Percentiles rank a stretch among this genome's conserved stretches.
Conservation (phyloP, 2,888 invertebrate genomes). For the Buathra laborator region DNA sequence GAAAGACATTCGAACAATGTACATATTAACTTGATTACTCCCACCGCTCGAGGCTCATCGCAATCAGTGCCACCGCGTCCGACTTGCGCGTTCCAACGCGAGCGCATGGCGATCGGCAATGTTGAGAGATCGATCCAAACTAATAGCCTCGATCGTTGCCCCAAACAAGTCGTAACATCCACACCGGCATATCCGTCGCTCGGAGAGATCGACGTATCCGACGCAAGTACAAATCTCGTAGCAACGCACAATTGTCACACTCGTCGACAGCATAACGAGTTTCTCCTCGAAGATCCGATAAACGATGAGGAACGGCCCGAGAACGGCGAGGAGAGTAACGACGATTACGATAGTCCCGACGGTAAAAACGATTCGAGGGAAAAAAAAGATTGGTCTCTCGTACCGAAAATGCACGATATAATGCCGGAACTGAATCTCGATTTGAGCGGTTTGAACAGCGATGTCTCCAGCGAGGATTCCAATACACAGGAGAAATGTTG, state of each 20-base stretch:
- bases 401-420: slow-evolving; percentile 71
- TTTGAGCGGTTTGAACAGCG: slow-evolving; percentile 81
- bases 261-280: slow-evolving; percentile 53
- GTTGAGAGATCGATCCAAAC: slow-evolving; percentile 53
- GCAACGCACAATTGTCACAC: slow-evolving; percentile 63
- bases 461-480: slow-evolving; percentile 76
- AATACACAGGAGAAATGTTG: slow-evolving; percentile 86
- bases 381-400: slow-evolving; percentile 44
- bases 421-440: slow-evolving; percentile 83
- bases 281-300: neutral
- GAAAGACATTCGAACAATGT: slow-evolving; percentile 50
- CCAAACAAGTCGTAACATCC: slow-evolving; percentile 32
- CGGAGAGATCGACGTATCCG: slow-evolving; percentile 37
- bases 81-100: slow-evolving; percentile 39
- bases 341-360: slow-evolving; percentile 60
- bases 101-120: slow-evolving; percentile 17
- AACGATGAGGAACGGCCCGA: slow-evolving; percentile 29
- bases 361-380: slow-evolving; percentile 46
- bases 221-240: slow-evolving; percentile 39
- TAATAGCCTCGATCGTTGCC: slow-evolving; percentile 62
- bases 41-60: neutral
- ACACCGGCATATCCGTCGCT: slow-evolving; percentile 32
- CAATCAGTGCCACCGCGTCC: slow-evolving; percentile 36
- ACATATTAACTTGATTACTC: slow-evolving; percentile 50
- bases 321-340: slow-evolving; percentile 50